Base-by-base conservation (phyloP, 1,140 invertebrate genomes). In the Metaphire vulgaris region DNA sequence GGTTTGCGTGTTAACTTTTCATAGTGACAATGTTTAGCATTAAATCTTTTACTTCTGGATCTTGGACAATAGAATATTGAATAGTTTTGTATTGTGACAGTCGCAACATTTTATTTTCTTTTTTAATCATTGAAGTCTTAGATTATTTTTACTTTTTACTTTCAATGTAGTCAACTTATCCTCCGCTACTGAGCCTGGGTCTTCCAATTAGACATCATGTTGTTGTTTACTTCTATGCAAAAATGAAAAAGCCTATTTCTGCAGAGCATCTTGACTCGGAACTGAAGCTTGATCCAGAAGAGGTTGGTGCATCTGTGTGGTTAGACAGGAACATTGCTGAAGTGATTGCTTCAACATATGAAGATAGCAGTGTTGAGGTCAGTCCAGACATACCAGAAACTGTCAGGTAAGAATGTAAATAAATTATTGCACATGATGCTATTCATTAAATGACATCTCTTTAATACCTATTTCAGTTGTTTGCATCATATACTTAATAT, bases 151-250 rank as follows among this genome's bases (percentile, higher is more conserved):
- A 29, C 15, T 74, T 65, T 2, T 66, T 75, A 29, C 1, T 66
- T 75, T 0, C 56, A 33, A 79, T 79, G 31, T 67, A 83, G 82
- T 85, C 84, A 0, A 81, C 82, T 21, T 87, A 80, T 76, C 85
- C 85, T 28, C 79, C 83, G 21, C 81, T 82, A 71, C 77, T 85
- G 31, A 76, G 78, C 1, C 31, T 81, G 14, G 85, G 85, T 16
- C 72, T 78, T 1, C 85, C 85, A 29, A 79, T 71, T n/a, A 78
- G 83, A 34, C 85, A 87, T 72, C 85, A 87, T 77, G 76, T 86
- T 65, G 85, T 87, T 26, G 74, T 84, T 6, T 86, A 86, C 69
- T 75, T 85, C 31, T 77, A 82, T 80, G 78, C 73, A 1, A 80
- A 81, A 67, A 75, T 83, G 32, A 79, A 65, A 1, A 64, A 72